Conservation (phyloP, 2,888 invertebrate genomes). For the Tetramorium bicarinatum region DNA sequence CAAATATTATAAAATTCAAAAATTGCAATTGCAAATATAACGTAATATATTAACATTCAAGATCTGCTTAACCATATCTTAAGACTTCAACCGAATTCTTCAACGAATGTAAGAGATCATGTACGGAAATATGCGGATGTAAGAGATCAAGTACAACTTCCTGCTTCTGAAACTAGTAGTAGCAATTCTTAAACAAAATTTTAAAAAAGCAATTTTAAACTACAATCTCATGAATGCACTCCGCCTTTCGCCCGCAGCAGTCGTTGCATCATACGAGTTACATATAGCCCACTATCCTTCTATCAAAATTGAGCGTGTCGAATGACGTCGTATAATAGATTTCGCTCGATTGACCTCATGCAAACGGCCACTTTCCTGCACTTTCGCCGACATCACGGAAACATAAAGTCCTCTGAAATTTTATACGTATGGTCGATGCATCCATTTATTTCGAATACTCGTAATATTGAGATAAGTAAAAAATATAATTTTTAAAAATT, state of each 20-base stretch:
- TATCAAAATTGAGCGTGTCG: slow-evolving; percentile 72
- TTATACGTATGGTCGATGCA: neutral
- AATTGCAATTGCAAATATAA: neutral
- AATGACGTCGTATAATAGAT: slow-evolving; percentile 69
- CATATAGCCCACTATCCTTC: slow-evolving; percentile 18
- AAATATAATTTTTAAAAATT: neutral
- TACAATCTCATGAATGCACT: neutral
- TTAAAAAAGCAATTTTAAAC: slow-evolving; percentile 10
- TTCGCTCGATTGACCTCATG: slow-evolving; percentile 62
- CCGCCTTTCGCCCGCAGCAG: neutral
- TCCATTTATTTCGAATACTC: neutral
- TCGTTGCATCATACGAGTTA: slow-evolving; percentile 41
- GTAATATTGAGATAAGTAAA: neutral
- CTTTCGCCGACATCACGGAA: slow-evolving; percentile 14
- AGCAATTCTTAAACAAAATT: neutral
- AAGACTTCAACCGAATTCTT: neutral
- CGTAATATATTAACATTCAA: neutral
- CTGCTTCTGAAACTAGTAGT: neutral
- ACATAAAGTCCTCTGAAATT: slow-evolving; percentile 10
- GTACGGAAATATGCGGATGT: neutral
- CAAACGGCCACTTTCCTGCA: slow-evolving; percentile 35
- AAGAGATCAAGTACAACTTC: neutral
- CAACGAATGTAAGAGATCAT: neutral
- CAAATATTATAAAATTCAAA: neutral
- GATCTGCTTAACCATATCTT: neutral